Conservation (phyloP, 2,888 invertebrate genomes). For the Selenia dentaria region DNA sequence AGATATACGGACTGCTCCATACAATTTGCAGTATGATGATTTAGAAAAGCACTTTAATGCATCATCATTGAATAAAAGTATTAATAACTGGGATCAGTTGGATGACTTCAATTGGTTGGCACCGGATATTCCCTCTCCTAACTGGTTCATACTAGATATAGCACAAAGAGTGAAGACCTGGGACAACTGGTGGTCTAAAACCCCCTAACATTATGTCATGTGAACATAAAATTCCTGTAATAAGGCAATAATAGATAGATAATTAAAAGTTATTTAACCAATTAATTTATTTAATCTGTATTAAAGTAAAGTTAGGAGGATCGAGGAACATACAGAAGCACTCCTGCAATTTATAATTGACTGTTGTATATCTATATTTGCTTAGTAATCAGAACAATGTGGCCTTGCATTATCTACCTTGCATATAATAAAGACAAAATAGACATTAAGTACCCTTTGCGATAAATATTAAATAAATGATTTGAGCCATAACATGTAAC, state of each 20-base stretch:
- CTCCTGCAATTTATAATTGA: too few relatives aligned
- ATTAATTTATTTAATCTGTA: constrained; percentile 14
- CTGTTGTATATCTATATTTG: background rate
- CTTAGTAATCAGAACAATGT: constrained; percentile 13
- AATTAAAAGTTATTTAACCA: constrained; percentile 29
- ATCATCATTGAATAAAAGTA: constrained; percentile 88
- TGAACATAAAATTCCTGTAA: constrained; percentile 15
- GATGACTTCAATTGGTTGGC: constrained; percentile 99
- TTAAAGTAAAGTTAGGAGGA: too few relatives aligned
- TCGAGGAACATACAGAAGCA: too few relatives aligned
- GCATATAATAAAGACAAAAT: too few relatives aligned
- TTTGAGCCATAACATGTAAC: constrained; percentile 44
- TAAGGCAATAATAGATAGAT: constrained; percentile 29
- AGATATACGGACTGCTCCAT: constrained; percentile 91
- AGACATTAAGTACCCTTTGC: too few relatives aligned
- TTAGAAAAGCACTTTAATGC: constrained; percentile 90
- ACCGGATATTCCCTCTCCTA: constrained; percentile 92
- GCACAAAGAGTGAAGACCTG: constrained; percentile 64
- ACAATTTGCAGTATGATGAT: constrained; percentile 91
- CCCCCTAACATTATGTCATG: constrained; percentile 40
- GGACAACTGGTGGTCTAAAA: constrained; percentile 67
- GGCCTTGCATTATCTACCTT: constrained; percentile 23
- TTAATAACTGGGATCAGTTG: constrained; percentile 93
- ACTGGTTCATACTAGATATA: constrained; percentile 88
- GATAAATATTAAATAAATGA: constrained; percentile 10